Base-by-base conservation (phyloP, 2,113 vertebrate genomes). In the Phalacrocorax aristotelis region DNA sequence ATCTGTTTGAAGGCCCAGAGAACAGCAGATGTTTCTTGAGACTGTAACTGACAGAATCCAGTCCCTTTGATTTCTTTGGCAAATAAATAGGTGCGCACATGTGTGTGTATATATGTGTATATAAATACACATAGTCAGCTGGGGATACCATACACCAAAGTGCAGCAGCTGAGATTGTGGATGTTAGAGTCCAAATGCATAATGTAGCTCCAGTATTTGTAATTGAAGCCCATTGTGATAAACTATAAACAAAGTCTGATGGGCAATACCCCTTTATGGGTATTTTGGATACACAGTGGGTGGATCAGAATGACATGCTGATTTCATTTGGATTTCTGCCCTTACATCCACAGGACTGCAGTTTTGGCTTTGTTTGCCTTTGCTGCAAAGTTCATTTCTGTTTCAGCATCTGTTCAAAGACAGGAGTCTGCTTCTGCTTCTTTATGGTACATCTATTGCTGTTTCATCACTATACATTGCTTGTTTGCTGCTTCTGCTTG, bases 241-340 rank as follows among this genome's bases (percentile, higher is more conserved):
- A 95, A 89, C 68, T 78, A 36, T 40, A 74, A 92, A 66, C 66
- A 83, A 91, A 92, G 6, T n/a, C 70, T 87, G 88, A 72, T 70
- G 26, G 46, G n/a, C 21, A 72, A 30, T 88, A 77, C 7, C 42
- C 32, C 49, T 93, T 97, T 89, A 96, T 90, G 83, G 27, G 25
- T 85, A 74, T 61, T 94, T 83, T 77, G 71, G 34, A 90, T 90
- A 18, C 48, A 38, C 15, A 69, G 34, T 84, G 83, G 58, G 60
- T 84, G 55, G 62, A 78, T 36, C 79, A 86, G 58, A 94, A 57
- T 11, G 75, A 95, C 16, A 44, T 70, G 34, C 26, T 93, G 38
- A 44, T 78, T 83, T 87, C 30, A 16, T 94, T 96, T 98, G 94
- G 89, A 95, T 69, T 87, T 87, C 79, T 88, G 93, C 96, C 92